phyloP scores from a whole-genome alignment of 2,888 invertebrate species.

The Rhingia campestris region DNA sequence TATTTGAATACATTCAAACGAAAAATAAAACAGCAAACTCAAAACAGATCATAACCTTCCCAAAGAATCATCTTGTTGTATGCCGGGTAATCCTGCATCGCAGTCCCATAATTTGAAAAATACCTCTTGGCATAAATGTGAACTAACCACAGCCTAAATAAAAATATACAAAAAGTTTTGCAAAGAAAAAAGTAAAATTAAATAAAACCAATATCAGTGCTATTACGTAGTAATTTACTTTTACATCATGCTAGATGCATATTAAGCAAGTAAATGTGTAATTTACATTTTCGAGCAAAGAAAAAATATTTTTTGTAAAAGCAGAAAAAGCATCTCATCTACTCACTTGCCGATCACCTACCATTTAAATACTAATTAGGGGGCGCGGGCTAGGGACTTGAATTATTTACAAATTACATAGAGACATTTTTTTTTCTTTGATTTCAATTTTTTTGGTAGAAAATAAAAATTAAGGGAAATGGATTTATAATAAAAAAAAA shows the following conservation, averaged over 20 bases:
- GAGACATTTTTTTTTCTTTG: slow-evolving; percentile 60
- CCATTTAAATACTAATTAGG: slow-evolving; percentile 43
- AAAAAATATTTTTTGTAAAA: too few relatives aligned
- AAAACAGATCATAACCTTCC: slow-evolving; percentile 86
- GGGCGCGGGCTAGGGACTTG: slow-evolving; percentile 34
- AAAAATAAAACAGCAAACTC: slow-evolving; percentile 62
- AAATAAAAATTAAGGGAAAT: slow-evolving; percentile 28
- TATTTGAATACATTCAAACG: slow-evolving; percentile 19
- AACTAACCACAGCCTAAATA: slow-evolving; percentile 89
- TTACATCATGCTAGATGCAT: neutral
- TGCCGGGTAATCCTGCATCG: slow-evolving; percentile 90
- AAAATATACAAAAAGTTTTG: slow-evolving; percentile 75
- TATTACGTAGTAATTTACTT: slow-evolving; percentile 10
- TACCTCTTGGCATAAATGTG: slow-evolving; percentile 89
- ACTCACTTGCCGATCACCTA: slow-evolving; percentile 64
- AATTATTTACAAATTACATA: slow-evolving; percentile 53
- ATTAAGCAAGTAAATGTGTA: neutral
- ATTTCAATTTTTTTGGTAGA: slow-evolving; percentile 25
- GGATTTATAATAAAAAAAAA: slow-evolving; percentile 12
- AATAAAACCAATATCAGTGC: slow-evolving; percentile 30
- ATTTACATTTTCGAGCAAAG: neutral
- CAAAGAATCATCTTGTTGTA: slow-evolving; percentile 91
- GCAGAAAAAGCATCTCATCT: slow-evolving; percentile 26
- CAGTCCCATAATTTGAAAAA: slow-evolving; percentile 91
- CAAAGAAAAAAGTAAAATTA: slow-evolving; percentile 41